Evolutionary conservation across 2,888 invertebrate genomes (phyloP).

Genomic region (Eulithis prunata): DNA sequence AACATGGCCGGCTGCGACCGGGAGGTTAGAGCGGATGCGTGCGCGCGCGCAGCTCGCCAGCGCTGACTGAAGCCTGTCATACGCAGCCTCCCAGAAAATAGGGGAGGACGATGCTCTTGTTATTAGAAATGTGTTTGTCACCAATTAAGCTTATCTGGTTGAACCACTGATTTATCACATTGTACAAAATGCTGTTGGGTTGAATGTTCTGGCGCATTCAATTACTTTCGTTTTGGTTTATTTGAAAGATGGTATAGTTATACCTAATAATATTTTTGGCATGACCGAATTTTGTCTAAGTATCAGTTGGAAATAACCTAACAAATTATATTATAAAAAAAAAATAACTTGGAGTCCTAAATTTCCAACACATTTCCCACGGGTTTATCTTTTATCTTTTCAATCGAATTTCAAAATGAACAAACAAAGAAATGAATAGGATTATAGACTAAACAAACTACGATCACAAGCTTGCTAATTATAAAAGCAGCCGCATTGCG

Average conservation of each 20-base stretch:
- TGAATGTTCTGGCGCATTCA: conserved; percentile 1
- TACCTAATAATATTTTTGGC: not conserved
- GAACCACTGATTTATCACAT: conserved; percentile 5
- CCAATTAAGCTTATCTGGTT: conserved; percentile 18
- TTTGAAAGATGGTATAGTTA: not conserved
- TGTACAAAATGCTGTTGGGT: too few species aligned
- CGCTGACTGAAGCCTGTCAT: conserved; percentile 79
- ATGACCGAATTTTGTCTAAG: too few species aligned
- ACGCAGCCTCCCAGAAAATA: conserved; percentile 69
- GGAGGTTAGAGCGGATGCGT: conserved; percentile 62
- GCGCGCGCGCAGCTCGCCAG: conserved; percentile 77
- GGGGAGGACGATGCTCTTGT: conserved; percentile 50
- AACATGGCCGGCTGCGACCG: conserved; percentile 49
- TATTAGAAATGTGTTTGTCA: conserved; percentile 17
- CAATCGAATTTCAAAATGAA: not conserved
- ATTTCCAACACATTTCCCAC: not conserved
- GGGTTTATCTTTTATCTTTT: not conserved
- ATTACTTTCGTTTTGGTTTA: conserved; percentile 7
- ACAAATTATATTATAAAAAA: too few species aligned
- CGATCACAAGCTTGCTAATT: conserved; percentile 21
- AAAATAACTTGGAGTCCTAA: too few species aligned
- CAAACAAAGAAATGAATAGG: not conserved
- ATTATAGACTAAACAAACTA: conserved; percentile 4
- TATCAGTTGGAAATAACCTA: not conserved
- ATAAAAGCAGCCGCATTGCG: conserved; percentile 30